These are phyloP conservation scores for Trachelipus rathkii DNA, from an alignment of 1,140 invertebrate species.

Conservation along the genomic window DNA sequence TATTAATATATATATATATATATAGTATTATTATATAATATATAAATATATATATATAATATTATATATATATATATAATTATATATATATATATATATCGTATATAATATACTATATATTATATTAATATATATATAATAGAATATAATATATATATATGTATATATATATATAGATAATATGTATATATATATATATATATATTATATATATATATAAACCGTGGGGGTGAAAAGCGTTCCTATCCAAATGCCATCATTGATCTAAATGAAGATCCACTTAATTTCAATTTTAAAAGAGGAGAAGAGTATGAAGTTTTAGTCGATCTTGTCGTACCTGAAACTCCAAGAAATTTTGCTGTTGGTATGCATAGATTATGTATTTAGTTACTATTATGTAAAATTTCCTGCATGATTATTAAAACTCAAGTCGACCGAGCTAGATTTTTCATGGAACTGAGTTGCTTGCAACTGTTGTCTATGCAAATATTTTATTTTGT, in stretches of 20 bases:
- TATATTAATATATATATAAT: slow-evolving; percentile 4
- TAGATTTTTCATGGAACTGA: too few relatives aligned
- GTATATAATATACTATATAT: not conserved
- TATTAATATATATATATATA: too few relatives aligned
- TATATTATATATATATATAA: not conserved
- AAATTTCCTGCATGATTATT: not conserved
- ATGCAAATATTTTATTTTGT: too few relatives aligned
- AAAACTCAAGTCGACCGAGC: too few relatives aligned
- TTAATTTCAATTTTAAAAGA: not conserved
- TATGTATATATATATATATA: not conserved
- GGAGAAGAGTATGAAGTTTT: not conserved
- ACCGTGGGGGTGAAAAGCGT: not conserved
- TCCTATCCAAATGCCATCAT: not conserved
- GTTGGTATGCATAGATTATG: not conserved
- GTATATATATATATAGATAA: slow-evolving; percentile 3
- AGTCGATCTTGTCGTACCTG: not conserved
- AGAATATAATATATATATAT: slow-evolving; percentile 15
- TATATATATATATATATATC: not conserved
- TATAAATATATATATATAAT: too few relatives aligned
- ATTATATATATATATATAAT: too few relatives aligned
- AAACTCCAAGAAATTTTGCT: not conserved
- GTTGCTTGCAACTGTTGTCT: too few relatives aligned
- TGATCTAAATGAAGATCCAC: not conserved
- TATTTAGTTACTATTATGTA: not conserved
- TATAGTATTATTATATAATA: too few relatives aligned